Evolutionary conservation across 2,888 invertebrate genomes (phyloP).

Genomic region (Mythimna lalbum): DNA sequence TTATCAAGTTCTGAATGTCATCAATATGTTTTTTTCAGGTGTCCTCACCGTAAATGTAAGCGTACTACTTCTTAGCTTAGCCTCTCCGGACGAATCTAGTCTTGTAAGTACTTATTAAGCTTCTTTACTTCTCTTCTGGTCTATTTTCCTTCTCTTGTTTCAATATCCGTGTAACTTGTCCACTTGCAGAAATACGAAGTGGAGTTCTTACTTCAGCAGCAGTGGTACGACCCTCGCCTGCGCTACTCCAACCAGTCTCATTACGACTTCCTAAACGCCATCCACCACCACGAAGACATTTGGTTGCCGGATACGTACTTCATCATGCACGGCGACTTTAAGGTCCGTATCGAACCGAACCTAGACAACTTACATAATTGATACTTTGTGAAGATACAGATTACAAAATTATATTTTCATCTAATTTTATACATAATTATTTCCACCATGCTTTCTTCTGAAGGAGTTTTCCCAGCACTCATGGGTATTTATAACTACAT

Average conservation of each 20-base stretch:
- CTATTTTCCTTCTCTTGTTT: constrained; percentile 31
- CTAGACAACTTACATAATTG: constrained; percentile 35
- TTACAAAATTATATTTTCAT: constrained; percentile 67
- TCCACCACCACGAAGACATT: constrained; percentile 97
- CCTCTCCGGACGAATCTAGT: constrained; percentile 98
- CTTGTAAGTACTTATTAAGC: constrained; percentile 93
- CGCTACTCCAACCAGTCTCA: constrained; percentile 96
- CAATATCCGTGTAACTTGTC: constrained; percentile 26
- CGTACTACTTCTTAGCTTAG: constrained; percentile 97
- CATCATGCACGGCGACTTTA: constrained; percentile 99
- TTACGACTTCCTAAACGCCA: constrained; percentile 97
- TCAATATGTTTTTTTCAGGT: constrained; percentile 91
- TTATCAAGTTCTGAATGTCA: constrained; percentile 65
- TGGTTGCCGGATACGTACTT: constrained; percentile 99
- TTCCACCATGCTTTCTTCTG: constrained; percentile 83
- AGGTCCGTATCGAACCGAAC: constrained; percentile 82
- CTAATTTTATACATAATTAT: constrained; percentile 79
- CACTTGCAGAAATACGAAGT: constrained; percentile 97
- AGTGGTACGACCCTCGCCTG: constrained; percentile 97
- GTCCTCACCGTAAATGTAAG: constrained; percentile 98
- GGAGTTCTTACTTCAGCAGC: constrained; percentile 97
- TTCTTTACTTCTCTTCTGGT: constrained; percentile 25
- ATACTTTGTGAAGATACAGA: constrained; percentile 52
- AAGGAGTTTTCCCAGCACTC: constrained; percentile 85
- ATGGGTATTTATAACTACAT: constrained; percentile 84